These are phyloP conservation scores for Trichogramma pretiosum DNA, from an alignment of 1,140 invertebrate genomes.

Conservation along the genomic window DNA sequence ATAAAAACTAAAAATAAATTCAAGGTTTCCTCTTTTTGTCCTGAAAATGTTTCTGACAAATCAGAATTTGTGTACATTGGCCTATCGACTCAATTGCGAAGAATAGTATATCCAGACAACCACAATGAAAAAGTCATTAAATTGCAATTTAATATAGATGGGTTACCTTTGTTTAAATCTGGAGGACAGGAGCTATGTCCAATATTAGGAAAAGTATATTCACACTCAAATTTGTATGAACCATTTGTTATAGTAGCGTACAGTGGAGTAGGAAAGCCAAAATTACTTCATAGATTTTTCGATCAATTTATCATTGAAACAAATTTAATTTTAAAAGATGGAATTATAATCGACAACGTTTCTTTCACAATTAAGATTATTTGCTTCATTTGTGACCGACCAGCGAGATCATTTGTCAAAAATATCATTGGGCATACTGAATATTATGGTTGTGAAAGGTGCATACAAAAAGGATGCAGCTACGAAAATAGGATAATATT, in stretches of 20 bases:
- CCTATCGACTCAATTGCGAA: slow-evolving; percentile 7
- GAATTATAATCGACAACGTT: slow-evolving; percentile 1
- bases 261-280: slow-evolving; percentile 15
- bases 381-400: no score
- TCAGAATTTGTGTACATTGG: slow-evolving; percentile 20
- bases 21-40: no score
- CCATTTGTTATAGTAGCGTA: slow-evolving; percentile 20
- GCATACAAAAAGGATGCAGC: no score
- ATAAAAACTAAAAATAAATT: no score
- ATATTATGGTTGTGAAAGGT: no score
- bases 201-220: slow-evolving; percentile 13
- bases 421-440: no score
- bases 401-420: no score
- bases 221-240: slow-evolving; percentile 2
- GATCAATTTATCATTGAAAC: slow-evolving; percentile 7
- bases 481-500: no score
- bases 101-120: not conserved
- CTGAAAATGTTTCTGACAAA: no score
- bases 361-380: slow-evolving; percentile 1
- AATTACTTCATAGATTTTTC: slow-evolving; percentile 1
- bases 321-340: slow-evolving; percentile 5
- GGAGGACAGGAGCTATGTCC: slow-evolving; percentile 14
- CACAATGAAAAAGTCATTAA: not conserved
- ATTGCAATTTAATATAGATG: slow-evolving; percentile 11
- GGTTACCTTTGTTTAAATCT: slow-evolving; percentile 14